Percentiles rank a stretch among this genome's conserved stretches.
phyloP scores from a whole-genome alignment of 2,113 vertebrate genomes.

The Esox niger region DNA sequence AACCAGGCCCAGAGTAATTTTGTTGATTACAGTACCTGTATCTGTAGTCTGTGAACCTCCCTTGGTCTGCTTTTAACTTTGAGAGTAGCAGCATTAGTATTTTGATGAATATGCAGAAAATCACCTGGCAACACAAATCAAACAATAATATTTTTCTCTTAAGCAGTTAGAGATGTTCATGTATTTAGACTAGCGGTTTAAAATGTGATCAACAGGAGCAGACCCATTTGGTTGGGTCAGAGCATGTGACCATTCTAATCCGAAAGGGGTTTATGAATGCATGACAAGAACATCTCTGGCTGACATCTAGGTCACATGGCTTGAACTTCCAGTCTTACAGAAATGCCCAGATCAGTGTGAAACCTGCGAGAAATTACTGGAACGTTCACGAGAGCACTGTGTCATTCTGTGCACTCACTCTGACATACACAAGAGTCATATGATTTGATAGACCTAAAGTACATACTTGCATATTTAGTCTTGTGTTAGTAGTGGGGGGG shows the following conservation, averaged over 20 bases:
- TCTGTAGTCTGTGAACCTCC: constrained; percentile 91
- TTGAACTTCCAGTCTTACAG: constrained; percentile 26
- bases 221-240: not conserved
- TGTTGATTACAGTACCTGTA: too few species aligned
- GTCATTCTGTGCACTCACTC: not conserved
- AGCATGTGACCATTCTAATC: not conserved
- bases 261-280: constrained; percentile 9
- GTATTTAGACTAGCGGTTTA: not conserved
- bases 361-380: constrained; percentile 2
- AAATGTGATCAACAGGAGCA: not conserved
- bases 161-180: not conserved
- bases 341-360: constrained; percentile 16
- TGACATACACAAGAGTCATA: not conserved
- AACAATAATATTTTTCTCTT: not conserved
- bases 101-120: constrained; percentile 92
- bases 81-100: constrained; percentile 90
- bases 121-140: constrained; percentile 79
- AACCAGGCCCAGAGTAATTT: too few species aligned
- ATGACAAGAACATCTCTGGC: not conserved
- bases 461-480: too few species aligned
- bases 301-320: constrained; percentile 34
- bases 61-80: constrained; percentile 91
- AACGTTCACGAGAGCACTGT: not conserved
- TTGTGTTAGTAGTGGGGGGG: too few species aligned
- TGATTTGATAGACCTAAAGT: not conserved